Evolutionary conservation across 2,888 invertebrate species (phyloP).

Genomic region (Antitype chi): DNA sequence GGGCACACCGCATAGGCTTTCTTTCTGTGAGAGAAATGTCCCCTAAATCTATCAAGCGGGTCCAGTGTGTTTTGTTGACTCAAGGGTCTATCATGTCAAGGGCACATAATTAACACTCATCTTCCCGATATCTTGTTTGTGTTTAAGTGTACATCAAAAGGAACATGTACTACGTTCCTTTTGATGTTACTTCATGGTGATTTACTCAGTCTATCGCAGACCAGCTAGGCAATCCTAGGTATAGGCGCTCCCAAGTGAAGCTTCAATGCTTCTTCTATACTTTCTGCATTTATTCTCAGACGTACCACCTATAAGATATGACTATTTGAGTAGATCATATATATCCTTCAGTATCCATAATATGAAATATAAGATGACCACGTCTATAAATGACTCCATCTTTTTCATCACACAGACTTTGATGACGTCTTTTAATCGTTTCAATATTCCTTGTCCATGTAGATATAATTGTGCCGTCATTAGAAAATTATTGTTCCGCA

Average conservation of each 20-base stretch:
- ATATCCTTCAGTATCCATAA: background rate
- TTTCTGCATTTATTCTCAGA: too few relatives aligned
- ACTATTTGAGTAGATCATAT: too few relatives aligned
- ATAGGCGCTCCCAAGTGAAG: too few relatives aligned
- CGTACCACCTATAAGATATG: too few relatives aligned
- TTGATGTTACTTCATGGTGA: background rate
- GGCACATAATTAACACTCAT: background rate
- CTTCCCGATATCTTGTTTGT: background rate
- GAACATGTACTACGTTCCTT: too few relatives aligned
- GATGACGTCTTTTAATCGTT: constrained; percentile 10
- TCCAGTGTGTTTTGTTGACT: background rate
- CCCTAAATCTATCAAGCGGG: background rate
- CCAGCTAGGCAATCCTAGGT: too few relatives aligned
- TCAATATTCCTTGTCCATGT: background rate
- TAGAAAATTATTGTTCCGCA: constrained; percentile 23
- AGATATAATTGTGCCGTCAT: constrained; percentile 5
- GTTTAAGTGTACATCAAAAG: too few relatives aligned
- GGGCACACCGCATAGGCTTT: too few relatives aligned
- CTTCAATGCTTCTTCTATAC: too few relatives aligned
- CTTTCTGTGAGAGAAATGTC: background rate
- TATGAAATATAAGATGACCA: background rate
- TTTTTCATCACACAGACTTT: background rate
- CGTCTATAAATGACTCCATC: background rate
- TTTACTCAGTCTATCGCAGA: background rate
- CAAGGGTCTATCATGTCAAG: background rate